A percentile compares a stretch with the other conserved stretches of the same genome.
phyloP scores from a whole-genome alignment of 2,797 vertebrate species.

The Phataginus tetradactyla region DNA sequence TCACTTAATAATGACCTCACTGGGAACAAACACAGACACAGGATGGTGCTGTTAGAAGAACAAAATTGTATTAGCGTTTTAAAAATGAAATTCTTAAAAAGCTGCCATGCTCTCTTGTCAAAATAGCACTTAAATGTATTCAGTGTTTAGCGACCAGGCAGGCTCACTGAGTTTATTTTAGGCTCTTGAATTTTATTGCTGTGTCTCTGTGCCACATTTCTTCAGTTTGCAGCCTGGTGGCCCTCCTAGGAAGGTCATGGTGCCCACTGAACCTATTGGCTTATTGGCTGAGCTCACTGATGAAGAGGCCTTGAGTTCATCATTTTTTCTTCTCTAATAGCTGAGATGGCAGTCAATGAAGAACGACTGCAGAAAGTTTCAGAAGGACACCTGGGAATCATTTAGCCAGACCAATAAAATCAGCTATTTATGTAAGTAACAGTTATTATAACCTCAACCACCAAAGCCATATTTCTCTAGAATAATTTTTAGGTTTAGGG shows the following conservation, averaged over 20 bases:
- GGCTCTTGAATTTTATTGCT: slow-evolving; percentile 56
- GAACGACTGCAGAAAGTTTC: slow-evolving; percentile 60
- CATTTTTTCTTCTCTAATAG: slow-evolving; percentile 57
- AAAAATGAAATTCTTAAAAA: slow-evolving; percentile 76
- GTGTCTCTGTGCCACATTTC: slow-evolving; percentile 50
- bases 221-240: slow-evolving; percentile 29
- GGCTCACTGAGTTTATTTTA: slow-evolving; percentile 73
- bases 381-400: slow-evolving; percentile 57
- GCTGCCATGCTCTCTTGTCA: slow-evolving; percentile 70
- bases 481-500: slow-evolving; percentile 55
- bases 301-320: slow-evolving; percentile 65
- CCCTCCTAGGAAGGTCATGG: slow-evolving; percentile 53
- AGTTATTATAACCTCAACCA: slow-evolving; percentile 65
- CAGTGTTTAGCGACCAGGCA: slow-evolving; percentile 74
- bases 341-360: slow-evolving; percentile 39
- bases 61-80: slow-evolving; percentile 57
- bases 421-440: slow-evolving; percentile 64
- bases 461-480: slow-evolving; percentile 27
- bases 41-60: slow-evolving; percentile 57
- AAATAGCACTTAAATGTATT: slow-evolving; percentile 76
- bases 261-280: slow-evolving; percentile 35
- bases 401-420: slow-evolving; percentile 74
- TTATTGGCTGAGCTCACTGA: slow-evolving; percentile 62
- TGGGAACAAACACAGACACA: slow-evolving; percentile 51
- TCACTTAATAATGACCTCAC: slow-evolving; percentile 71